These are phyloP conservation scores for Ptilodon capucinus DNA, from an alignment of 2,888 invertebrate species.

Conservation along the genomic window DNA sequence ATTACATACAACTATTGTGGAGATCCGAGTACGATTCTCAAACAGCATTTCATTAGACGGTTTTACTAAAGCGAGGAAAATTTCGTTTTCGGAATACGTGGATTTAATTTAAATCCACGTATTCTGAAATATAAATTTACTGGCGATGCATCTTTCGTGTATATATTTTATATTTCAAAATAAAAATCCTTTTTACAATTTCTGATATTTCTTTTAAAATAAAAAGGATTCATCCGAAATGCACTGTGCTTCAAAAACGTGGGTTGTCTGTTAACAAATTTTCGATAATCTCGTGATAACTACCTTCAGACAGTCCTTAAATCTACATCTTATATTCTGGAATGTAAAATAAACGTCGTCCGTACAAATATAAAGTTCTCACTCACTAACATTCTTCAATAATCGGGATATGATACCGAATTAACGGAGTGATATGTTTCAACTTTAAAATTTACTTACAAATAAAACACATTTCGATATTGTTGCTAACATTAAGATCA, in stretches of 20 bases:
- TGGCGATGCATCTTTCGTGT: no score
- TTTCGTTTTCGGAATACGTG: background rate
- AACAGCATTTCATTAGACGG: conserved; percentile 12
- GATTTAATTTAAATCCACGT: no score
- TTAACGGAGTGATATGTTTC: conserved; percentile 69
- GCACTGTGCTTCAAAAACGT: no score
- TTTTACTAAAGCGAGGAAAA: conserved; percentile 1
- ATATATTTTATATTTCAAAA: no score
- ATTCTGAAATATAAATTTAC: no score
- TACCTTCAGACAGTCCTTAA: conserved; percentile 7
- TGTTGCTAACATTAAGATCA: background rate
- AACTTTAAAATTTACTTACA: conserved; percentile 23
- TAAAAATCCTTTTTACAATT: no score
- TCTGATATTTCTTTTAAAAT: no score
- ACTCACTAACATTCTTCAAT: conserved; percentile 43
- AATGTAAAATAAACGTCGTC: conserved; percentile 31
- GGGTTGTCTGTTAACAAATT: no score
- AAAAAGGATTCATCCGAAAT: no score
- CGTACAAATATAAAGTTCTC: conserved; percentile 57
- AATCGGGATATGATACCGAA: conserved; percentile 57
- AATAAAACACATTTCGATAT: conserved; percentile 6
- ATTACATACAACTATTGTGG: conserved; percentile 50
- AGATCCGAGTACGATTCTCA: conserved; percentile 20
- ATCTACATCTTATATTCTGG: conserved; percentile 17
- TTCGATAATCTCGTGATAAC: background rate